A percentile compares a stretch with the other conserved stretches of the same genome.
Evolutionary conservation across 2,797 vertebrate species (phyloP).

Genomic region (Oreonectes daqikongensis): DNA sequence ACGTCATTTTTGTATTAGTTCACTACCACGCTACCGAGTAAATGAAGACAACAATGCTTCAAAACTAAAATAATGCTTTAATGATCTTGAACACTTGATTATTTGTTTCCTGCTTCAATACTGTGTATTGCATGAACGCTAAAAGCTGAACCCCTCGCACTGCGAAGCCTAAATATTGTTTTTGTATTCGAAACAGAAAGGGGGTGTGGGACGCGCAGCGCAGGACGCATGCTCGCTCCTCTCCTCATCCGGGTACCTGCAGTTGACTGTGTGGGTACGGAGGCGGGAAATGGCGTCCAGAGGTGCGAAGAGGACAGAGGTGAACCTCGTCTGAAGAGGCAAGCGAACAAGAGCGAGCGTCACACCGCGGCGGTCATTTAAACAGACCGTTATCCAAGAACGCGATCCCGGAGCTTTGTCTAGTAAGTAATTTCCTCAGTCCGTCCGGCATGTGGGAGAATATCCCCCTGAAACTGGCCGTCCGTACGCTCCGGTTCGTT

Average conservation of each 20-base stretch:
- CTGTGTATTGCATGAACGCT: neutral
- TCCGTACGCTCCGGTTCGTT: neutral
- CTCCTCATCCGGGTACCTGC: slow-evolving; percentile 80
- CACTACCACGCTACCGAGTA: no score
- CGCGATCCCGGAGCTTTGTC: slow-evolving; percentile 31
- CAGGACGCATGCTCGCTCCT: slow-evolving; percentile 53
- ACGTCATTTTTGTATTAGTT: no score
- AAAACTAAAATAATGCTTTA: no score
- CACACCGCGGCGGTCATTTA: slow-evolving; percentile 19
- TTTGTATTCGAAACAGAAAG: slow-evolving; percentile 42
- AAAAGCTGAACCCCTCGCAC: slow-evolving; percentile 9
- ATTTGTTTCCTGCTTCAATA: neutral
- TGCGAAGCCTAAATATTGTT: slow-evolving; percentile 36
- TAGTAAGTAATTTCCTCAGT: slow-evolving; percentile 47
- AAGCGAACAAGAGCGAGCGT: slow-evolving; percentile 36
- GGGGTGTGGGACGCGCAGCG: slow-evolving; percentile 35
- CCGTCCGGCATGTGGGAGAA: slow-evolving; percentile 7
- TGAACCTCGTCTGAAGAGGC: slow-evolving; percentile 55
- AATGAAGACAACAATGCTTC: no score
- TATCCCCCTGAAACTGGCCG: neutral
- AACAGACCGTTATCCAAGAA: slow-evolving; percentile 35
- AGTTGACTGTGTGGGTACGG: slow-evolving; percentile 73
- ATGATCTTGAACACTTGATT: no score
- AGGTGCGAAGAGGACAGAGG: slow-evolving; percentile 70
- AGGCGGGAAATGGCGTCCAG: slow-evolving; percentile 89